Percentiles rank a stretch among this genome's conserved stretches.
These are phyloP conservation scores for Emys orbicularis DNA, from an alignment of 2,797 vertebrate genomes.

Conservation along the genomic window DNA sequence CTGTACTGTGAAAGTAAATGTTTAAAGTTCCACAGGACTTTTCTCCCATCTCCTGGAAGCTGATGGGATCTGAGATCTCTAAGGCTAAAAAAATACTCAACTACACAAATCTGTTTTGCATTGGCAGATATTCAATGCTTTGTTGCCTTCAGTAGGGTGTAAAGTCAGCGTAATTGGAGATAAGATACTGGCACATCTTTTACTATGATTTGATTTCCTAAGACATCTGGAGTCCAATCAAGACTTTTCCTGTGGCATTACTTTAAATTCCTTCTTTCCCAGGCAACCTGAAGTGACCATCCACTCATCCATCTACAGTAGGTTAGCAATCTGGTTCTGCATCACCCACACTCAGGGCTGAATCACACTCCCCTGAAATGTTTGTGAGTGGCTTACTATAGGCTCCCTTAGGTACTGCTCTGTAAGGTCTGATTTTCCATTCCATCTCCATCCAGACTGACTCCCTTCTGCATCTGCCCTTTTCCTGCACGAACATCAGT, in stretches of 20 bases:
- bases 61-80: not conserved
- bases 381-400: not conserved
- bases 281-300: not conserved
- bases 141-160: not conserved
- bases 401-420: rapidly evolving
- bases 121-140: not conserved
- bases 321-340: no score
- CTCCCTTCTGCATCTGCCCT: not conserved
- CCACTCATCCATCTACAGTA: rapidly evolving
- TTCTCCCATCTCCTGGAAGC: not conserved
- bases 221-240: not conserved
- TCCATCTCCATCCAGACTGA: not conserved
- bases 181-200: not conserved
- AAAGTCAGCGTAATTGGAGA: not conserved
- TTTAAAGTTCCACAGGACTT: not conserved
- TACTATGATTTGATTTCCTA: not conserved
- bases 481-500: not conserved
- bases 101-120: not conserved
- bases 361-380: not conserved
- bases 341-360: no score
- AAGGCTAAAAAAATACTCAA: not conserved
- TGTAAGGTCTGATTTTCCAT: not conserved
- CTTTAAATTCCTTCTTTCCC: not conserved
- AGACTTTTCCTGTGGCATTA: not conserved
- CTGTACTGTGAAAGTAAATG: not conserved